phyloP scores from a whole-genome alignment of 2,888 invertebrate genomes.

The Onchidella celtica region DNA sequence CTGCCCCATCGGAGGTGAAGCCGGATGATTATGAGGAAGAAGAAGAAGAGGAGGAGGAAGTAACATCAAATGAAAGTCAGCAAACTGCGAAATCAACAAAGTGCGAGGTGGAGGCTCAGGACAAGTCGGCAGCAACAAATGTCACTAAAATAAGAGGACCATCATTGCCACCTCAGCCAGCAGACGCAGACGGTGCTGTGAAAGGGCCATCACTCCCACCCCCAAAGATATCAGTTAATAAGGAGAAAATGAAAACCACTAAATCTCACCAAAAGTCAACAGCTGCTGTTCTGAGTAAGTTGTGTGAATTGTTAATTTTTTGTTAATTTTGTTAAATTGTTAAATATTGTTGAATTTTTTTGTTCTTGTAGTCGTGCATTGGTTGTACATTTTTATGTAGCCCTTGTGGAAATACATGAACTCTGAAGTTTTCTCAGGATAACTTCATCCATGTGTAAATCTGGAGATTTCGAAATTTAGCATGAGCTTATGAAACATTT shows the following conservation, averaged over 20 bases:
- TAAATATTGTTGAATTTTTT: too few relatives aligned
- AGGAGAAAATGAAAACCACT: neutral
- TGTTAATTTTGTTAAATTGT: neutral
- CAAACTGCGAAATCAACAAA: neutral
- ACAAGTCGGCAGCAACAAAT: neutral
- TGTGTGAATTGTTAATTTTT: neutral
- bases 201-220: conserved; percentile 40
- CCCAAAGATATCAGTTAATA: neutral
- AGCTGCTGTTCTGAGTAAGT: conserved; percentile 38
- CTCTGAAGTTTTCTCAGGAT: too few relatives aligned
- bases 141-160: neutral
- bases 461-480: too few relatives aligned
- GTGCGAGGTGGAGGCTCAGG: neutral
- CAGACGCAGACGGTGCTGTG: neutral
- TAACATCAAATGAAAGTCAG: conserved; percentile 9
- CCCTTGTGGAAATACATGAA: too few relatives aligned
- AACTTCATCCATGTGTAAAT: too few relatives aligned
- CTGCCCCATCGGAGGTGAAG: conserved; percentile 4
- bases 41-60: conserved; percentile 43
- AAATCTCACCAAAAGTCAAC: conserved; percentile 26
- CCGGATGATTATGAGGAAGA: conserved; percentile 43
- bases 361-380: too few relatives aligned
- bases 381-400: too few relatives aligned
- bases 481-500: too few relatives aligned
- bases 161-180: neutral